phyloP scores from a whole-genome alignment of 2,888 invertebrate species.

The Pelosia muscerda region DNA sequence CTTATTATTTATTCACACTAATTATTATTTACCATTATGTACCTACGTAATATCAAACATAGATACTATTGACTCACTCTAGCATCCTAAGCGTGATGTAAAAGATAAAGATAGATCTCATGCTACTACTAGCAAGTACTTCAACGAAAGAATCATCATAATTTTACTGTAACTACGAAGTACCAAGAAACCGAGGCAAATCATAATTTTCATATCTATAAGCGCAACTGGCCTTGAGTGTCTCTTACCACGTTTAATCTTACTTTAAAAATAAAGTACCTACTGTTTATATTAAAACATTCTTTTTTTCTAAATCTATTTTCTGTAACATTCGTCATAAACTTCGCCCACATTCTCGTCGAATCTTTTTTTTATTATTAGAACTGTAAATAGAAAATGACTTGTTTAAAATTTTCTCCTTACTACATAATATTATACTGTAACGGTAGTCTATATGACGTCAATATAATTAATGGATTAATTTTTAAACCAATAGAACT shows the following conservation, averaged over 20 bases:
- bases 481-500: constrained; percentile 40
- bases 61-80: background rate
- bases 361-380: constrained; percentile 24
- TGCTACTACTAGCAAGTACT: background rate
- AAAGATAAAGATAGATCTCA: background rate
- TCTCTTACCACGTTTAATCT: constrained; percentile 3
- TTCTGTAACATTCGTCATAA: constrained; percentile 12
- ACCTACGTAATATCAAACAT: background rate
- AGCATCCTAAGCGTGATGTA: background rate
- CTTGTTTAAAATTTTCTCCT: constrained; percentile 25
- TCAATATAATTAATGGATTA: constrained; percentile 44
- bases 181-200: constrained; percentile 1
- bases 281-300: constrained; percentile 1
- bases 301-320: background rate
- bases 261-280: constrained; percentile 15
- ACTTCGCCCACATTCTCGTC: constrained; percentile 10
- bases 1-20: too few relatives aligned
- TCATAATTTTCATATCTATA: background rate
- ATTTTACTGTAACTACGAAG: background rate
- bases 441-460: constrained; percentile 36
- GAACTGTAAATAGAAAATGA: constrained; percentile 32
- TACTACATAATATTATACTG: constrained; percentile 24
- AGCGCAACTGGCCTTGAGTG: constrained; percentile 9
- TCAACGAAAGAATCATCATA: constrained; percentile 3
- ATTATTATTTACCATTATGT: background rate